Conservation (phyloP, 2,797 vertebrate genomes). For the Remorina albescens region DNA sequence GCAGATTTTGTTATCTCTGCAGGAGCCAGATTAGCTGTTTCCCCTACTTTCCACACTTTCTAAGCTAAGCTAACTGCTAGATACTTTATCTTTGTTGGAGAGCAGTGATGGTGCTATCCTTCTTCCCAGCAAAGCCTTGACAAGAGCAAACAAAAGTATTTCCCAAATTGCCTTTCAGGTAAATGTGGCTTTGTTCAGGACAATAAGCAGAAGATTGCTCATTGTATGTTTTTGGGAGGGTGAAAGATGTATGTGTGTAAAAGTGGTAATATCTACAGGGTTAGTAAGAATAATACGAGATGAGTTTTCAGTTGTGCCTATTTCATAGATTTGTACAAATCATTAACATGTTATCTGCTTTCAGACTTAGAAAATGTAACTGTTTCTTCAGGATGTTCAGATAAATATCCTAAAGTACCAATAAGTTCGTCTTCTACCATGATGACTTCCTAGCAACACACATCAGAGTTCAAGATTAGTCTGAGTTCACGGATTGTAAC, state of each 20-base stretch:
- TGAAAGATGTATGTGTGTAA: not conserved
- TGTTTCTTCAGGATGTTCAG: too few relatives aligned
- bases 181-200: not conserved
- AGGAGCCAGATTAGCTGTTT: not conserved
- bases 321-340: not conserved
- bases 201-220: too few relatives aligned
- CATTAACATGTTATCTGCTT: too few relatives aligned
- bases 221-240: too few relatives aligned
- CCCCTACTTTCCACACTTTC: not conserved
- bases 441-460: not conserved
- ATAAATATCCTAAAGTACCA: not conserved
- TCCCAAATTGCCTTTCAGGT: not conserved
- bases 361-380: too few relatives aligned
- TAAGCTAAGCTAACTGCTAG: not conserved
- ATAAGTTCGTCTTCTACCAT: not conserved
- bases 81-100: not conserved
- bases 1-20: too few relatives aligned
- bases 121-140: not conserved
- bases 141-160: not conserved
- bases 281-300: not conserved
- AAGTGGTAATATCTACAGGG: not conserved
- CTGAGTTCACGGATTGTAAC: not conserved
- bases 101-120: not conserved
- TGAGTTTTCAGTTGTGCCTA: not conserved
- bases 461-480: not conserved